Evolutionary conservation across 2,113 vertebrate species (phyloP).

Genomic region (Siphamia tubifer): DNA sequence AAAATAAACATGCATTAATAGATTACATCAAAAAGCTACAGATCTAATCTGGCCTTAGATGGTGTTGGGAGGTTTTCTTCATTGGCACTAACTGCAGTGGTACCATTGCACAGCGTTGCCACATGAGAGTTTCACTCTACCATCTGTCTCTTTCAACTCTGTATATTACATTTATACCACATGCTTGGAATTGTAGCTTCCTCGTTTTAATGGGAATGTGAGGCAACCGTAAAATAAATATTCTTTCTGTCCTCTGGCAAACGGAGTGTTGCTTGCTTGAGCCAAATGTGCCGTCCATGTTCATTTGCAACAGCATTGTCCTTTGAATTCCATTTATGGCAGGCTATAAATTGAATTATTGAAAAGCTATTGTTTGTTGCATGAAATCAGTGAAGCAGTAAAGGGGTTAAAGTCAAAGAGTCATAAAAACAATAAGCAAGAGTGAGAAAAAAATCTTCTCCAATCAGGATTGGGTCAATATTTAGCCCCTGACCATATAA

Average conservation of each 20-base stretch:
- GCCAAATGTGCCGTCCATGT: constrained; percentile 52
- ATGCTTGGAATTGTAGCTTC: constrained; percentile 63
- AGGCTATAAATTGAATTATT: constrained; percentile 79
- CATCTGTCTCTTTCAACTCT: constrained; percentile 78
- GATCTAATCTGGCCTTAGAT: constrained; percentile 54
- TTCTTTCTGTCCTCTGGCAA: constrained; percentile 54
- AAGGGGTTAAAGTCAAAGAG: constrained; percentile 76
- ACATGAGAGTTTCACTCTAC: constrained; percentile 72
- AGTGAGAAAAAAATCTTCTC: constrained; percentile 66
- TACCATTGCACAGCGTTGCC: constrained; percentile 62
- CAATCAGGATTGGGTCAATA: constrained; percentile 75
- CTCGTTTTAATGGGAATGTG: constrained; percentile 75
- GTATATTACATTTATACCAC: constrained; percentile 67
- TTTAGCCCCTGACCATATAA: constrained; percentile 65
- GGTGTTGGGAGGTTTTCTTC: constrained; percentile 55
- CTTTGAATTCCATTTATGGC: constrained; percentile 75
- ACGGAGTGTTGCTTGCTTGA: constrained; percentile 25
- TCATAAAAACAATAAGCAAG: constrained; percentile 78
- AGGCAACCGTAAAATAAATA: constrained; percentile 71
- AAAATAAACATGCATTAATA: constrained; percentile 62
- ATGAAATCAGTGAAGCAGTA: constrained; percentile 75
- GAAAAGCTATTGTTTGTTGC: constrained; percentile 77
- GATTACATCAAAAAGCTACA: background rate
- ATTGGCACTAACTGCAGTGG: constrained; percentile 57
- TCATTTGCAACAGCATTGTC: constrained; percentile 65